A percentile compares a stretch with the other conserved stretches of the same genome.
These are phyloP conservation scores for Zoanthus gigantus DNA, from an alignment of 92 coral and sea anemone species.

Conservation along the genomic window DNA sequence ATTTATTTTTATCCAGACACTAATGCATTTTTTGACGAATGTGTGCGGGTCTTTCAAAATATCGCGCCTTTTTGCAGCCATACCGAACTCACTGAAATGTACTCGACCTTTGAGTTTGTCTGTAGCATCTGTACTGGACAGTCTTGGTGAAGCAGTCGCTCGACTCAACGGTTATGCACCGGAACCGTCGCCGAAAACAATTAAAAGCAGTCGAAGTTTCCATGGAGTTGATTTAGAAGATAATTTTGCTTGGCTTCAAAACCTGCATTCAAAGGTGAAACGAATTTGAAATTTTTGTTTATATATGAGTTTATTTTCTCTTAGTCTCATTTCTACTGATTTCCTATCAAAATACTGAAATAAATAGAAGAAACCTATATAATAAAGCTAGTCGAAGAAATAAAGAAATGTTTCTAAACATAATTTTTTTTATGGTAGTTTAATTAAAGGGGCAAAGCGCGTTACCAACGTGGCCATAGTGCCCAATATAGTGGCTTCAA, in stretches of 20 bases:
- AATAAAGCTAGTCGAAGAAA: too few species aligned
- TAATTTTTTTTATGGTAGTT: too few species aligned
- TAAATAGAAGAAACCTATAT: too few species aligned
- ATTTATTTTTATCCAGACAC: not conserved
- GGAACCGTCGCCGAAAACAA: slow-evolving; percentile 67
- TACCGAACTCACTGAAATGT: slow-evolving; percentile 9
- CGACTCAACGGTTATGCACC: slow-evolving; percentile 59
- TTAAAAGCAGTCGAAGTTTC: slow-evolving; percentile 49
- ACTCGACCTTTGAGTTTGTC: slow-evolving; percentile 1
- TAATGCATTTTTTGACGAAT: slow-evolving; percentile 42
- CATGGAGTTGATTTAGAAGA: slow-evolving; percentile 84
- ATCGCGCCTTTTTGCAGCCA: slow-evolving; percentile 54
- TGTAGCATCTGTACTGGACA: slow-evolving; percentile 11
- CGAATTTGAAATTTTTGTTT: too few species aligned
- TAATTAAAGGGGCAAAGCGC: too few species aligned
- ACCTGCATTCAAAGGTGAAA: slow-evolving; percentile 71
- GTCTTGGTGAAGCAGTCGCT: slow-evolving; percentile 30
- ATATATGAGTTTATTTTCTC: too few species aligned
- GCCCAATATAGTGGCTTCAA: too few species aligned
- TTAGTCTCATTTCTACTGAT: too few species aligned
- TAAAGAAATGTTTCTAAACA: too few species aligned
- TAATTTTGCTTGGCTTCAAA: slow-evolving; percentile 83
- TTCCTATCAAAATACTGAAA: too few species aligned
- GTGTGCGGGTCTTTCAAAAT: slow-evolving; percentile 56
- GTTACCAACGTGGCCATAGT: too few species aligned